These are phyloP conservation scores for Harpagoxenus sublaevis DNA, from an alignment of 2,888 invertebrate species.

Conservation along the genomic window DNA sequence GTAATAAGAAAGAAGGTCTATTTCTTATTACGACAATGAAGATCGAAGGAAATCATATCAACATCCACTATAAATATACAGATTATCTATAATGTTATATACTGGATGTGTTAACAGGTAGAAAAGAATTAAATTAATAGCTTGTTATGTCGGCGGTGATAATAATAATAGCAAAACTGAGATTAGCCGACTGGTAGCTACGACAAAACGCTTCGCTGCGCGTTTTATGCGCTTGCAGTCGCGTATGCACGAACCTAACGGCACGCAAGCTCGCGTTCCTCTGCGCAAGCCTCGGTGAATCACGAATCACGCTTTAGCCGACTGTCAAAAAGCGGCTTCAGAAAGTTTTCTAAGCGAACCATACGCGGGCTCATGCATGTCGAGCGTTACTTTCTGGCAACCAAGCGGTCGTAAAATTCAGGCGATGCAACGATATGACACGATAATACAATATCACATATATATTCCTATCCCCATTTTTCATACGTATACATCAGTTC, in stretches of 20 bases:
- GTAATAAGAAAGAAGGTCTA: not conserved
- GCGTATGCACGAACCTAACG: conserved; percentile 41
- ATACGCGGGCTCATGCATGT: not conserved
- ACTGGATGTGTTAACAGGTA: conserved; percentile 37
- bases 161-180: conserved; percentile 46
- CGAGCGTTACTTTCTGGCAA: conserved; percentile 22
- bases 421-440: conserved; percentile 15
- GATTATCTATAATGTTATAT: conserved; percentile 9
- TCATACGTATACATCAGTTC: not conserved
- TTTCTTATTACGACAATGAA: not conserved
- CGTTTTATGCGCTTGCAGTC: conserved; percentile 29
- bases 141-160: conserved; percentile 24
- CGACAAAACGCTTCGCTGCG: conserved; percentile 43
- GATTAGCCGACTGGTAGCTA: conserved; percentile 31
- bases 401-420: conserved; percentile 27
- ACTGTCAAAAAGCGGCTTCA: conserved; percentile 32
- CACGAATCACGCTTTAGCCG: conserved; percentile 15
- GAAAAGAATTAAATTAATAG: conserved; percentile 46
- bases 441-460: not conserved
- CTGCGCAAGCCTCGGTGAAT: conserved; percentile 14
- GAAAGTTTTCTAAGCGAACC: conserved; percentile 39
- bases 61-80: not conserved
- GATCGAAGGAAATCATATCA: not conserved
- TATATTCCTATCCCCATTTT: not conserved
- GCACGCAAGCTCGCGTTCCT: conserved; percentile 50